These are phyloP conservation scores for Callyntrura guangdongensis DNA, from an alignment of 2,888 invertebrate species.

Conservation along the genomic window DNA sequence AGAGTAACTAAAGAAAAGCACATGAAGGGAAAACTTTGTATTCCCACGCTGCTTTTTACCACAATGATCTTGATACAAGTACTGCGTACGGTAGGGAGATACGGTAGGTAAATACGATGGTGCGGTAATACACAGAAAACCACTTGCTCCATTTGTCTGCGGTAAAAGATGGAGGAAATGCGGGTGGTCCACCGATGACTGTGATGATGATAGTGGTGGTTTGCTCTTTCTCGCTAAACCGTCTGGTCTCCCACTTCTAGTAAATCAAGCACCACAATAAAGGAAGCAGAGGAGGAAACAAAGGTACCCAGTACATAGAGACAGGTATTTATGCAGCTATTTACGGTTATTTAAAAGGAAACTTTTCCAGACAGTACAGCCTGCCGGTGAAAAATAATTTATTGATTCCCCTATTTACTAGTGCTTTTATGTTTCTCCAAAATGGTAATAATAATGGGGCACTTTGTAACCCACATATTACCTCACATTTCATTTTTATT, in stretches of 20 bases:
- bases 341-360: neutral
- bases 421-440: slow-evolving; percentile 10
- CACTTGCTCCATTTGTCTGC: slow-evolving; percentile 52
- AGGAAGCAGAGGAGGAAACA: neutral
- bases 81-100: no score
- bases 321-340: no score
- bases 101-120: slow-evolving; percentile 25
- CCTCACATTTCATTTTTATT: slow-evolving; percentile 42
- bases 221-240: neutral
- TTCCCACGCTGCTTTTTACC: slow-evolving; percentile 10
- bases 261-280: slow-evolving; percentile 40
- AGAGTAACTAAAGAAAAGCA: neutral
- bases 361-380: neutral
- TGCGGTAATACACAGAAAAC: slow-evolving; percentile 37
- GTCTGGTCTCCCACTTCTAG: neutral
- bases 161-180: slow-evolving; percentile 22
- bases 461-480: slow-evolving; percentile 55
- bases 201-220: no score
- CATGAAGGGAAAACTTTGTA: neutral
- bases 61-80: neutral
- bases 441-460: slow-evolving; percentile 25
- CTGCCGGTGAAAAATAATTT: slow-evolving; percentile 32
- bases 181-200: slow-evolving; percentile 56
- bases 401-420: slow-evolving; percentile 42
- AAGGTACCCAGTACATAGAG: no score